Conservation (phyloP, 1,140 invertebrate genomes). For the Eupristina koningsbergeri region DNA sequence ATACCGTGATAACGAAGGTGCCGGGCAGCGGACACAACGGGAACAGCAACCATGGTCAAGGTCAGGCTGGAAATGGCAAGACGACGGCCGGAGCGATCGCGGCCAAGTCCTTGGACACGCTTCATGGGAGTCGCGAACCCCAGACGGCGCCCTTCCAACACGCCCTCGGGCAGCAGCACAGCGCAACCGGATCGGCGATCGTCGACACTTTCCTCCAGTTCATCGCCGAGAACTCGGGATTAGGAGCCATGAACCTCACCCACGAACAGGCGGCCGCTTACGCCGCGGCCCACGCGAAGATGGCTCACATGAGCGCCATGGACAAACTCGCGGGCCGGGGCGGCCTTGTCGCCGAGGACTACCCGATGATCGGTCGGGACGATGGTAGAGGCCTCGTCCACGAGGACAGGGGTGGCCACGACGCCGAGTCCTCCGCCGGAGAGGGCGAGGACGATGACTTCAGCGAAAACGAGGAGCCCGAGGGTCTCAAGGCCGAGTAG, state of each 20-base stretch:
- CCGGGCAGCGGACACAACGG: conserved; percentile 39
- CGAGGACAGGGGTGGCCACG: conserved; percentile 58
- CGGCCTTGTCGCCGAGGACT: conserved; percentile 61
- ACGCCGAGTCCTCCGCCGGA: conserved; percentile 60
- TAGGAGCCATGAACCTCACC: conserved; percentile 69
- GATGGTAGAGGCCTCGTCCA: conserved; percentile 64
- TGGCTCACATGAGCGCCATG: conserved; percentile 81
- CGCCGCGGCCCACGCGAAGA: conserved; percentile 79
- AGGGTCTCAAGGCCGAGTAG: conserved; percentile 67
- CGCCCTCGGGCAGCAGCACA: conserved; percentile 59
- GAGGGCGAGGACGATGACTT: conserved; percentile 70
- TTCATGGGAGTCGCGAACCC: conserved; percentile 75
- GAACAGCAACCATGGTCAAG: background rate
- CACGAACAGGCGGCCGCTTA: conserved; percentile 73
- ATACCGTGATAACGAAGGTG: conserved; percentile 70
- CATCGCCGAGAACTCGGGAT: conserved; percentile 85
- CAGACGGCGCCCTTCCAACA: conserved; percentile 68
- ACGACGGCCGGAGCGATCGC: conserved; percentile 61
- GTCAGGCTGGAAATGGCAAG: conserved; percentile 50
- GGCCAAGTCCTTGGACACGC: conserved; percentile 78
- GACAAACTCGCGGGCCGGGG: conserved; percentile 65
- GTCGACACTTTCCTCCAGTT: conserved; percentile 89
- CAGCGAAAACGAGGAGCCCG: conserved; percentile 67
- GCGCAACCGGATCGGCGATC: conserved; percentile 81
- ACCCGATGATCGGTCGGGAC: conserved; percentile 67